These are phyloP conservation scores for Genyomyrus donnyi DNA, from an alignment of 2,113 vertebrate genomes.

Conservation along the genomic window DNA sequence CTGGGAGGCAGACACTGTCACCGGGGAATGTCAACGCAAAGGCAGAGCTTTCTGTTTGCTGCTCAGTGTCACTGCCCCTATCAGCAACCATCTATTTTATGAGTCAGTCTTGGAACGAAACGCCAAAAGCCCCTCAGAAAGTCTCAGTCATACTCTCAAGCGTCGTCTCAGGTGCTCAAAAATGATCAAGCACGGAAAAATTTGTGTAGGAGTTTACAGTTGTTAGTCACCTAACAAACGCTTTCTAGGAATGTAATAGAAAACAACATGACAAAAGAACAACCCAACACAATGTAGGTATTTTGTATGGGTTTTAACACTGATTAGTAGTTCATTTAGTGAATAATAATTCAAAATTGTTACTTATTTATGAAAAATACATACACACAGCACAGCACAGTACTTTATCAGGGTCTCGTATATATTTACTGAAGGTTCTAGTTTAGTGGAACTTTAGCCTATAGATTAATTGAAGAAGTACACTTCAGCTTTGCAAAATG, in stretches of 20 bases:
- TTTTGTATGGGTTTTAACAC: background rate
- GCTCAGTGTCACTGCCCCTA: background rate
- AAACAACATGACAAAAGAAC: background rate
- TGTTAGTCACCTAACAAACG: background rate
- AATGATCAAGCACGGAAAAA: background rate
- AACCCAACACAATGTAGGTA: background rate
- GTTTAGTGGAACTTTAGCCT: background rate
- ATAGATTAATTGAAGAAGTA: background rate
- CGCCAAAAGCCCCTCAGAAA: background rate
- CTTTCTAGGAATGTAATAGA: background rate
- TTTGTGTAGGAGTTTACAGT: background rate
- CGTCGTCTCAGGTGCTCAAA: background rate
- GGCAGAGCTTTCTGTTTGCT: conserved; percentile 7
- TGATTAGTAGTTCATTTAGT: background rate
- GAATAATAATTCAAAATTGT: background rate
- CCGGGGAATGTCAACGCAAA: conserved; percentile 28
- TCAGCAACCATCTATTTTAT: background rate
- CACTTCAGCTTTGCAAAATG: background rate
- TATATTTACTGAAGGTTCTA: background rate
- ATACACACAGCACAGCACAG: background rate
- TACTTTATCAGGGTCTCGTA: background rate
- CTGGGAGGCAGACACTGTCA: conserved; percentile 3
- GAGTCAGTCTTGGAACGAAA: conserved; percentile 1
- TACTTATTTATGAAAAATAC: background rate
- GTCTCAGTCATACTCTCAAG: background rate